A percentile compares a stretch with the other conserved stretches of the same genome.
Conservation (phyloP, 2,888 invertebrate species). For the Heterodera filipjevi region DNA sequence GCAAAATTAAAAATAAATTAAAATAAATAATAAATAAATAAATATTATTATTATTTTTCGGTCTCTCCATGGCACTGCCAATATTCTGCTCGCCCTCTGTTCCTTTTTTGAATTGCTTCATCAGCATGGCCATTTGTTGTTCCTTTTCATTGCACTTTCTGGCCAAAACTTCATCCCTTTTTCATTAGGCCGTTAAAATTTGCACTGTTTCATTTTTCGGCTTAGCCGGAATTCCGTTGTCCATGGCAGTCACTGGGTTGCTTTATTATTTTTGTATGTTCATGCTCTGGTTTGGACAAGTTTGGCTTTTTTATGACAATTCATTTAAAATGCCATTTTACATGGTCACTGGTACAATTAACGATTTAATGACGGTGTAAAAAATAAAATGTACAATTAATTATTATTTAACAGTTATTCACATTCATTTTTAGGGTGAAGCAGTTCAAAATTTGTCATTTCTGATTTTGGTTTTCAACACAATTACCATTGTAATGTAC, state of each 20-base stretch:
- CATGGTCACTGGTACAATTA: conserved; percentile 12
- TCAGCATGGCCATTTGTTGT: conserved; percentile 19
- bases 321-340: not conserved
- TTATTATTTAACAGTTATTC: too few relatives aligned
- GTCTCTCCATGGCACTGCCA: conserved; percentile 26
- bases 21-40: too few relatives aligned
- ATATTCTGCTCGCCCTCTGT: conserved; percentile 18
- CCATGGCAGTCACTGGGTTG: conserved; percentile 17
- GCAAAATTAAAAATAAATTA: not conserved
- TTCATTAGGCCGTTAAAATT: not conserved
- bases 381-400: too few relatives aligned
- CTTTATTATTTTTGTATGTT: not conserved
- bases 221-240: not conserved
- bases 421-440: too few relatives aligned
- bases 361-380: not conserved
- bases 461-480: too few relatives aligned
- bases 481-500: too few relatives aligned
- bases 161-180: conserved; percentile 16
- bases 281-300: too few relatives aligned
- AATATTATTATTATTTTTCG: too few relatives aligned
- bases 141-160: conserved; percentile 17
- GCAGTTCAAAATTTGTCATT: too few relatives aligned
- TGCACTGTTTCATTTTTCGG: conserved; percentile 18
- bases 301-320: not conserved
- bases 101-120: conserved; percentile 21